Evolutionary conservation across 92 coral and sea anemone genomes (phyloP).

Genomic region (Umimayanthus kanabou): DNA sequence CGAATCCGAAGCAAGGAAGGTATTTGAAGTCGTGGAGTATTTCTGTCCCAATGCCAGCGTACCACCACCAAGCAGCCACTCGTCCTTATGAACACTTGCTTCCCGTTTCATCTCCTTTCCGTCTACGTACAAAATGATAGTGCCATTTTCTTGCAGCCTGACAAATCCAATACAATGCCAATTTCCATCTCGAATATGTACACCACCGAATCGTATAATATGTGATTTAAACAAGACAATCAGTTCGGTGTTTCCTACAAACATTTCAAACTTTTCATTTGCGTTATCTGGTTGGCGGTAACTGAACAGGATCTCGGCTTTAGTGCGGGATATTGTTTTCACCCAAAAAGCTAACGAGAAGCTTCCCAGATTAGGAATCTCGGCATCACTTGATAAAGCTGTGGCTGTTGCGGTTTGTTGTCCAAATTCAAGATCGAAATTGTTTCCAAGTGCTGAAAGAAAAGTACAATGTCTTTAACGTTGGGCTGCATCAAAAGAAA

Average conservation of each 20-base stretch:
- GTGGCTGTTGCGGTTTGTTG: slow-evolving; percentile 24
- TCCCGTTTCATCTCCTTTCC: slow-evolving; percentile 19
- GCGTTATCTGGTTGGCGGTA: slow-evolving; percentile 48
- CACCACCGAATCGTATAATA: slow-evolving; percentile 25
- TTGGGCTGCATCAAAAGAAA: too few species aligned
- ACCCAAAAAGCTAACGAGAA: slow-evolving; percentile 57
- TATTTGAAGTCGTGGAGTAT: slow-evolving; percentile 27
- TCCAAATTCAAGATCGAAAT: slow-evolving; percentile 43
- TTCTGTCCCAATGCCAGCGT: slow-evolving; percentile 53
- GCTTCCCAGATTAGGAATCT: slow-evolving; percentile 36
- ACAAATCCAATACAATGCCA: slow-evolving; percentile 64
- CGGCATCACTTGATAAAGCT: slow-evolving; percentile 29
- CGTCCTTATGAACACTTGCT: neutral
- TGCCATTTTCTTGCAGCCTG: slow-evolving; percentile 34
- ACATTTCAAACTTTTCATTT: slow-evolving; percentile 50
- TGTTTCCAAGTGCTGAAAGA: slow-evolving; percentile 51
- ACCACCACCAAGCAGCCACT: slow-evolving; percentile 55
- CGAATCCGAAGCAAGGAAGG: slow-evolving; percentile 18
- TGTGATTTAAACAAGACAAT: slow-evolving; percentile 41
- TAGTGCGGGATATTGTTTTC: slow-evolving; percentile 42
- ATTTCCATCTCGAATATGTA: slow-evolving; percentile 44
- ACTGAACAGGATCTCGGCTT: slow-evolving; percentile 54
- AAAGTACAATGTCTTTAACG: neutral
- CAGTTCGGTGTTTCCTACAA: slow-evolving; percentile 37
- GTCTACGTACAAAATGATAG: slow-evolving; percentile 42